Conservation (phyloP, 2,888 invertebrate genomes). For the Taenaris catops region DNA sequence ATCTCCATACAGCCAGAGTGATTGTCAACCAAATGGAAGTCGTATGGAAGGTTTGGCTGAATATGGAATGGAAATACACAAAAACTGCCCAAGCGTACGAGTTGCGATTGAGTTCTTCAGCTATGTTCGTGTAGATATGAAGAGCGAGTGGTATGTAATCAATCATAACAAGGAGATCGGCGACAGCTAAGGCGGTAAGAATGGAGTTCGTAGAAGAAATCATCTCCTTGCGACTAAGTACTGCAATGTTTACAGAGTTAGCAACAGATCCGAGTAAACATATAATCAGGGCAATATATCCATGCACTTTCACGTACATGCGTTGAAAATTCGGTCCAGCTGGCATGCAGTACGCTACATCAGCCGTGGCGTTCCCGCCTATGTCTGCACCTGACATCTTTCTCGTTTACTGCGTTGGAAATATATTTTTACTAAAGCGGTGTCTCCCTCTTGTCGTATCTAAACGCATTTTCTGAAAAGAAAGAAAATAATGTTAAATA, state of each 20-base stretch:
- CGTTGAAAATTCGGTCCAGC: conserved; percentile 79
- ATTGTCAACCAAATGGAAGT: conserved; percentile 96
- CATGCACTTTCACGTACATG: conserved; percentile 87
- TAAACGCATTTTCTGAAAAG: conserved; percentile 22
- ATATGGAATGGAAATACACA: conserved; percentile 93
- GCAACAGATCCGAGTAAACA: conserved; percentile 94
- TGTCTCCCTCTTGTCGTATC: conserved; percentile 1
- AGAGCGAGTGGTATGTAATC: conserved; percentile 95
- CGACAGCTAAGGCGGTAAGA: conserved; percentile 93
- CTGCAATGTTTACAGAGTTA: conserved; percentile 93
- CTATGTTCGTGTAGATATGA: conserved; percentile 85
- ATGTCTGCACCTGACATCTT: conserved; percentile 26
- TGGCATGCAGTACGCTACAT: conserved; percentile 72
- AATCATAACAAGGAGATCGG: conserved; percentile 95
- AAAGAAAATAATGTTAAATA: conserved; percentile 10
- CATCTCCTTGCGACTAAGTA: conserved; percentile 94
- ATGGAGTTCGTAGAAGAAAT: conserved; percentile 95
- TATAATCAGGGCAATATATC: conserved; percentile 91
- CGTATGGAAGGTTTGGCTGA: conserved; percentile 93
- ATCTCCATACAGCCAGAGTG: conserved; percentile 95
- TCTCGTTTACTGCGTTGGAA: conserved; percentile 7
- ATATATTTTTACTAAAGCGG: neutral
- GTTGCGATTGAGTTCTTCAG: conserved; percentile 60
- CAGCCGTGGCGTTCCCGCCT: conserved; percentile 26
- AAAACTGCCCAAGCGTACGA: conserved; percentile 89